Evolutionary conservation across 2,888 invertebrate species (phyloP).

Genomic region (Cryptocephalus primarius): DNA sequence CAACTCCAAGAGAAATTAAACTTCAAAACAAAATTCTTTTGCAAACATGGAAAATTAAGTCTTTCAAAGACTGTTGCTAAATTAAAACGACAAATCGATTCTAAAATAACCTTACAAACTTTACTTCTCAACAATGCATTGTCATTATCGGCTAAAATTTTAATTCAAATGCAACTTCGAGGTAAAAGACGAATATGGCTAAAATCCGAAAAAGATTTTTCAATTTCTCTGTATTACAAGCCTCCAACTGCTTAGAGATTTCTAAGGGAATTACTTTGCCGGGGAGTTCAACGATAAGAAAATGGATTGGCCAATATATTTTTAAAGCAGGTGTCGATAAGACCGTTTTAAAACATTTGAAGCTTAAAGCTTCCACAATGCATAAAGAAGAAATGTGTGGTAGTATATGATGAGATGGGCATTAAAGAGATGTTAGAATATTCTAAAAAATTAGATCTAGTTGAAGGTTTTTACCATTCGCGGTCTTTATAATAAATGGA

Average conservation of each 20-base stretch:
- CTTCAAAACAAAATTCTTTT: too few species aligned
- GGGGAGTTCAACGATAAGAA: conserved; percentile 1
- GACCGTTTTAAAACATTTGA: not conserved
- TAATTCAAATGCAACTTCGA: not conserved
- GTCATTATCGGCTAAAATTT: not conserved
- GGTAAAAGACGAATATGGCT: conserved; percentile 1
- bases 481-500: conserved; percentile 7
- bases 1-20: too few species aligned
- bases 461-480: conserved; percentile 8
- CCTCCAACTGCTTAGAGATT: not conserved
- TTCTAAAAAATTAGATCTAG: conserved; percentile 1
- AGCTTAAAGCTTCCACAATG: not conserved
- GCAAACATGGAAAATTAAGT: too few species aligned
- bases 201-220: not conserved
- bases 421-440: conserved; percentile 6
- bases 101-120: too few species aligned
- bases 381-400: not conserved
- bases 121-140: too few species aligned
- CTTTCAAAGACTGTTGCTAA: too few species aligned
- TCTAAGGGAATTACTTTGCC: conserved; percentile 4
- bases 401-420: conserved; percentile 3
- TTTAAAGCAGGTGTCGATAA: conserved; percentile 1
- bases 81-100: too few species aligned
- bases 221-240: conserved; percentile 1
- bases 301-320: not conserved